Conservation (phyloP, 1,140 invertebrate genomes). For the Rhagoletis pomonella region DNA sequence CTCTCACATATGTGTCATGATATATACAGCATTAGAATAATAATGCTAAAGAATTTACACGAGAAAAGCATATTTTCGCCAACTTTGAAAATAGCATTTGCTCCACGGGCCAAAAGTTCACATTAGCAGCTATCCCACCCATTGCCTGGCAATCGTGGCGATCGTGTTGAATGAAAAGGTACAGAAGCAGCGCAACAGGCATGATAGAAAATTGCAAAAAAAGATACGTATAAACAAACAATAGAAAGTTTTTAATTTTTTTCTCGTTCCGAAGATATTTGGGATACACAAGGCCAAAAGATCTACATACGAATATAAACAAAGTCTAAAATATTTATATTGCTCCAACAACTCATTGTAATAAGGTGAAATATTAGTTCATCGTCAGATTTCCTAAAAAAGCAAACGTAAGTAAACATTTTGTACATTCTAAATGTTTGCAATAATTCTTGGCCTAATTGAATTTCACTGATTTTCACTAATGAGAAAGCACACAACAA, state of each 20-base stretch:
- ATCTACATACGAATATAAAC: neutral
- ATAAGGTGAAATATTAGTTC: slow-evolving; percentile 12
- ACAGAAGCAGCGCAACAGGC: slow-evolving; percentile 18
- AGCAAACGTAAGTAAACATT: neutral
- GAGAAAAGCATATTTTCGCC: slow-evolving; percentile 14
- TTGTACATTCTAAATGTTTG: too few species aligned
- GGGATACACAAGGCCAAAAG: neutral
- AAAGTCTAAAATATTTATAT: neutral
- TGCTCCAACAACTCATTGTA: too few species aligned
- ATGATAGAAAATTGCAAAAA: neutral
- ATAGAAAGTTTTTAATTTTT: neutral
- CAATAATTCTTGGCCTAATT: too few species aligned
- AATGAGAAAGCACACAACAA: neutral
- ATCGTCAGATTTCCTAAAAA: neutral
- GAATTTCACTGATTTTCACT: neutral
- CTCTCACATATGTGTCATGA: neutral
- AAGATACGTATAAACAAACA: neutral
- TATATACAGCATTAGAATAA: neutral
- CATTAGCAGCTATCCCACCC: neutral
- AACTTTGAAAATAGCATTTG: slow-evolving; percentile 6
- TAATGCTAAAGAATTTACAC: slow-evolving; percentile 16
- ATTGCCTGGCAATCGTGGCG: neutral
- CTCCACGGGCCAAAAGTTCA: slow-evolving; percentile 25
- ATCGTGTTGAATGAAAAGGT: neutral
- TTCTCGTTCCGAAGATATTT: neutral